Evolutionary conservation across 2,113 vertebrate genomes (phyloP).

Genomic region (Hipposideros armiger): DNA sequence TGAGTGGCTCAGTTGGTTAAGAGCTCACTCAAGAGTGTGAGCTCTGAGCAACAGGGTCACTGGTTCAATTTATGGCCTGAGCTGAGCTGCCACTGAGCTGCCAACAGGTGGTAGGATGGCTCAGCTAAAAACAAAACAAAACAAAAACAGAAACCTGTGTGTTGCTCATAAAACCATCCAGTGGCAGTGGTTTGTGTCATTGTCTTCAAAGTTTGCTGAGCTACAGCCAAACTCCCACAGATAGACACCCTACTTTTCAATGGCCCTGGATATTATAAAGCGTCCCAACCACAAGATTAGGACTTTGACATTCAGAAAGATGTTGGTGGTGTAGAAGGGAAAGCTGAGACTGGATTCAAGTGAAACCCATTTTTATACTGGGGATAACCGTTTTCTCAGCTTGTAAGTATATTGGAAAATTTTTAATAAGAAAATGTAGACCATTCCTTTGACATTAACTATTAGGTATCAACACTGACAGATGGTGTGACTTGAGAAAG

Average conservation of each 20-base stretch:
- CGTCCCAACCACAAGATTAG: background rate
- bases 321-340: background rate
- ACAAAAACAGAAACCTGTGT: background rate
- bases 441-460: background rate
- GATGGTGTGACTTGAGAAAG: background rate
- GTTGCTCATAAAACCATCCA: background rate
- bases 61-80: no score
- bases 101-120: no score
- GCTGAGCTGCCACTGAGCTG: no score
- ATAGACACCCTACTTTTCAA: background rate
- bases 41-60: no score
- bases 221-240: background rate
- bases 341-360: background rate
- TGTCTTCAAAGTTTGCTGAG: background rate
- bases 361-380: background rate
- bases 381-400: background rate
- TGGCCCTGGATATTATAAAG: background rate
- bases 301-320: background rate
- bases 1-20: no score
- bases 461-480: background rate
- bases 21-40: no score
- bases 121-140: no score
- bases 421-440: background rate
- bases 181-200: background rate
- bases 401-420: background rate